phyloP scores from a whole-genome alignment of 2,888 invertebrate genomes.

The Microctonus hyperodae region DNA sequence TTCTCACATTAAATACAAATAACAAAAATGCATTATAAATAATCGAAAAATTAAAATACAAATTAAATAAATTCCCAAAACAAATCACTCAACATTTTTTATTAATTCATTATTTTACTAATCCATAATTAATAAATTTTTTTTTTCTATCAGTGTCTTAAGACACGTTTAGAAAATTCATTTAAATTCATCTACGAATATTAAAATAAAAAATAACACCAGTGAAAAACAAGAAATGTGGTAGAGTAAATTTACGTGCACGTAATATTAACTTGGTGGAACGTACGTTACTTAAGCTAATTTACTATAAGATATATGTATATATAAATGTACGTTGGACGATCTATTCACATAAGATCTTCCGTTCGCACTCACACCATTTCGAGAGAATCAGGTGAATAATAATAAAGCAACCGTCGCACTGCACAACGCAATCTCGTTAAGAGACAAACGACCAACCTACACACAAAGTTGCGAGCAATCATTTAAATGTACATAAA shows the following conservation, averaged over 20 bases:
- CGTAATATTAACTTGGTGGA: slow-evolving; percentile 40
- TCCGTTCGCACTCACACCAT: slow-evolving; percentile 32
- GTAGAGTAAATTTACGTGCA: slow-evolving; percentile 33
- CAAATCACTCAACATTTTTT: neutral
- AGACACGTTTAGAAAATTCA: too few relatives aligned
- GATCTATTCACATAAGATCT: neutral
- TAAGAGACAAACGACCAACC: slow-evolving; percentile 28
- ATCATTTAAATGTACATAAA: neutral
- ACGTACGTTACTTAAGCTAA: slow-evolving; percentile 44
- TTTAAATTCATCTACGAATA: too few relatives aligned
- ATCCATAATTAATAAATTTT: too few relatives aligned
- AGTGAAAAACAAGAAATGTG: neutral
- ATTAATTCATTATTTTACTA: too few relatives aligned
- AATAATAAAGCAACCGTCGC: slow-evolving; percentile 31
- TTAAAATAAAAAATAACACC: neutral
- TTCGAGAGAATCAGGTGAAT: slow-evolving; percentile 42
- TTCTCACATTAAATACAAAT: too few relatives aligned
- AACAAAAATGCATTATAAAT: too few relatives aligned
- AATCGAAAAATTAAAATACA: too few relatives aligned
- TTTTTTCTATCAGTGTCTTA: too few relatives aligned
- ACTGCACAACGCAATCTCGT: slow-evolving; percentile 35
- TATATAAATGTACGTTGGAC: slow-evolving; percentile 12
- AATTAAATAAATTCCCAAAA: too few relatives aligned
- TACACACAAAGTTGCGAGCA: slow-evolving; percentile 11
- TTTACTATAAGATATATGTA: slow-evolving; percentile 31